Percentiles rank a stretch among this genome's conserved stretches.
phyloP scores from a whole-genome alignment of 1,140 invertebrate genomes.

The Trypoxylus dichotomus region DNA sequence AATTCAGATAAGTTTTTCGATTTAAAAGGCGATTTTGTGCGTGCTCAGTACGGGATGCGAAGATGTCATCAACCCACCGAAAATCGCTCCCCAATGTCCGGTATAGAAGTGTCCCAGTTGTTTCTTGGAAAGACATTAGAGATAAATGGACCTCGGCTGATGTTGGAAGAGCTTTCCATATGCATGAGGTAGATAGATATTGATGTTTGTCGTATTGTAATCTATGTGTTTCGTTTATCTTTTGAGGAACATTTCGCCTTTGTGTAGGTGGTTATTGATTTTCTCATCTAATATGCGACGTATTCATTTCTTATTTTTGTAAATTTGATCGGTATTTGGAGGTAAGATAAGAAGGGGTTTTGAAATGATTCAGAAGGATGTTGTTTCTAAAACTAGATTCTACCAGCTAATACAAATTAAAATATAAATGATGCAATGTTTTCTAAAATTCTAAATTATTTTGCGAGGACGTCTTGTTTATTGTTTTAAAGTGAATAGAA shows the following conservation, averaged over 20 bases:
- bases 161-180: background rate
- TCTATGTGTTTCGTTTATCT: background rate
- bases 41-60: background rate
- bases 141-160: conserved; percentile 6
- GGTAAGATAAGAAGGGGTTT: no score
- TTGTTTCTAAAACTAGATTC: no score
- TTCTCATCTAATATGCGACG: background rate
- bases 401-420: no score
- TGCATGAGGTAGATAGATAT: background rate
- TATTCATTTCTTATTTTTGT: no score
- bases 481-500: no score
- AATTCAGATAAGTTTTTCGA: background rate
- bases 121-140: conserved; percentile 25
- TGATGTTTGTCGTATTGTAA: background rate
- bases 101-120: conserved; percentile 6
- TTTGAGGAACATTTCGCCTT: background rate
- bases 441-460: no score
- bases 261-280: background rate
- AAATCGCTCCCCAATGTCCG: conserved; percentile 19
- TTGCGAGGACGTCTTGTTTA: no score
- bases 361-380: no score
- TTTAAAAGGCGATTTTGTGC: no score
- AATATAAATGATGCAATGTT: no score
- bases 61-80: background rate
- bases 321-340: no score